These are phyloP conservation scores for Erinaceus europaeus DNA, from an alignment of 2,113 vertebrate genomes.

Conservation along the genomic window DNA sequence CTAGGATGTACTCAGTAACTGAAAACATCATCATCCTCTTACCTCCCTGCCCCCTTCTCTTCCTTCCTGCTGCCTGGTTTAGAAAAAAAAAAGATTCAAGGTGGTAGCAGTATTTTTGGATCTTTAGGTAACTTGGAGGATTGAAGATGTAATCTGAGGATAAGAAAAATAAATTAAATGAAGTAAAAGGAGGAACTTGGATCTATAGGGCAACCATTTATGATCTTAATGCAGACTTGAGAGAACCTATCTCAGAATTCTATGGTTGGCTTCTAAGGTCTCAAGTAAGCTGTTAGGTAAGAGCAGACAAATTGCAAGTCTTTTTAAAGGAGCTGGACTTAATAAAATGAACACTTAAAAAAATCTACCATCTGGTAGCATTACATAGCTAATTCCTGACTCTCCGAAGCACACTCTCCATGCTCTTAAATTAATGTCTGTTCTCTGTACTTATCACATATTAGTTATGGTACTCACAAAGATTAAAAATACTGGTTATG, in stretches of 20 bases:
- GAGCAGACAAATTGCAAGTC: neutral
- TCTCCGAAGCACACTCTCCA: fast-evolving
- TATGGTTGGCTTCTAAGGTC: neutral
- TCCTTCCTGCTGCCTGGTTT: neutral
- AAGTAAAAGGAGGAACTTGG: neutral
- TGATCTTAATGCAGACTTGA: neutral
- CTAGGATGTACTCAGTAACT: neutral
- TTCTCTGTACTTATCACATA: neutral
- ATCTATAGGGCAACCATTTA: neutral
- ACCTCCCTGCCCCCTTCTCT: neutral
- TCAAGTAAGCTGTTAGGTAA: neutral
- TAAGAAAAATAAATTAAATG: neutral
- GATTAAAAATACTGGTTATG: neutral
- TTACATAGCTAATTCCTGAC: neutral
- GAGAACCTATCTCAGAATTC: neutral
- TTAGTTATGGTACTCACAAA: neutral
- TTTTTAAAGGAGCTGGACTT: neutral
- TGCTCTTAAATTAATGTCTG: neutral
- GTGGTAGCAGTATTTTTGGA: neutral
- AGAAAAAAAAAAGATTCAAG: neutral
- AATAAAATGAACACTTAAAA: neutral
- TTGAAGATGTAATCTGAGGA: neutral
- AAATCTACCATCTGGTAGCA: neutral
- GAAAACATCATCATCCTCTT: neutral
- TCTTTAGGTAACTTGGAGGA: neutral